These are phyloP conservation scores for Ornithorhynchus anatinus DNA, from an alignment of 2,113 vertebrate species.

Conservation along the genomic window DNA sequence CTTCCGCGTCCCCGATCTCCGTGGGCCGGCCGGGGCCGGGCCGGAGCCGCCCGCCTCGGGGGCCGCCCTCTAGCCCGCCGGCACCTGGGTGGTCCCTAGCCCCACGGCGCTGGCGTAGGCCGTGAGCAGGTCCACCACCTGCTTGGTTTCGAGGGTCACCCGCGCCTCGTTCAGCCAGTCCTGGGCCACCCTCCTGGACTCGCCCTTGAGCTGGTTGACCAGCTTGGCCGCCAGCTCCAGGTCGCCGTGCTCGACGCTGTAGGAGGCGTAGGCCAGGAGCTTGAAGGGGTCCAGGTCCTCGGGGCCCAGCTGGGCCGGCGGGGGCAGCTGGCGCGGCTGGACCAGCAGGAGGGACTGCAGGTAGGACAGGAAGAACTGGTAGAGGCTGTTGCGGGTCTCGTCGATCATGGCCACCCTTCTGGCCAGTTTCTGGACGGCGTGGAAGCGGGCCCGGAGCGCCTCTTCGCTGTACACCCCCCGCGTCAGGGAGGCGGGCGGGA, in stretches of 20 bases:
- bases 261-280: slow-evolving; percentile 89
- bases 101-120: slow-evolving; percentile 92
- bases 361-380: slow-evolving; percentile 96
- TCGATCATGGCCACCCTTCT: slow-evolving; percentile 91
- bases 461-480: slow-evolving; percentile 92
- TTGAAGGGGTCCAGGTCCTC: slow-evolving; percentile 90
- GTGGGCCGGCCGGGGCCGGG: slow-evolving; percentile 52
- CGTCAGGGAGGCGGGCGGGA: slow-evolving; percentile 84
- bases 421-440: slow-evolving; percentile 81
- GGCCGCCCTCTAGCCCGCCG: slow-evolving; percentile 13
- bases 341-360: slow-evolving; percentile 89
- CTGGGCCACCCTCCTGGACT: slow-evolving; percentile 87
- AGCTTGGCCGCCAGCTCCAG: slow-evolving; percentile 95
- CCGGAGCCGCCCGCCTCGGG: background rate
- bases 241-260: slow-evolving; percentile 91
- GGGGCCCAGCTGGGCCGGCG: slow-evolving; percentile 76
- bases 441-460: slow-evolving; percentile 86
- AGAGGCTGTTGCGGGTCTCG: slow-evolving; percentile 91
- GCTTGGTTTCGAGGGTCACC: slow-evolving; percentile 91
- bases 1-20: no score
- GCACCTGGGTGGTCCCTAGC: slow-evolving; percentile 86
- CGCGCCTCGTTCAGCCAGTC: slow-evolving; percentile 93
- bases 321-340: slow-evolving; percentile 79
- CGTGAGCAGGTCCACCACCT: slow-evolving; percentile 87
- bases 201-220: slow-evolving; percentile 91